Conservation (phyloP, 2,888 invertebrate genomes). For the Mantis religiosa region DNA sequence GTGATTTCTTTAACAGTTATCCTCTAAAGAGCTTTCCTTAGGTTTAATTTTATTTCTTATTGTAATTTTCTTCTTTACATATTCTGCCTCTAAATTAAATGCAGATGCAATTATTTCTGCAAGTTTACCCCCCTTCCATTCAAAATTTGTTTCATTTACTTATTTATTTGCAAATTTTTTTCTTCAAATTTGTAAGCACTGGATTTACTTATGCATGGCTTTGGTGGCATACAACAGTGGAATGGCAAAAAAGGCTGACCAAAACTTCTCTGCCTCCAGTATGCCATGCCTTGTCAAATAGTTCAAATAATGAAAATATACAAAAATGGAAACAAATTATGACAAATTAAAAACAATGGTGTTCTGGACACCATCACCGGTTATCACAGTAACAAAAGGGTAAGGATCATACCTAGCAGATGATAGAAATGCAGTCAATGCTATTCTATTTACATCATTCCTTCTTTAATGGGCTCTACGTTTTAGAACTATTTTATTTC, state of each 20-base stretch:
- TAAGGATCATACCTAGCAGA: not conserved
- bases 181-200: not conserved
- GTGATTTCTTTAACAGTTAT: not conserved
- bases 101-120: not conserved
- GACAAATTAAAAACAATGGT: not conserved
- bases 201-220: not conserved
- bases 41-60: not conserved
- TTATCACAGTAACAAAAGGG: constrained; percentile 1
- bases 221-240: not conserved
- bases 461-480: too few relatives aligned
- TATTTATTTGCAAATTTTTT: too few relatives aligned
- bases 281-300: not conserved
- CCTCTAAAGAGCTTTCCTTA: not conserved
- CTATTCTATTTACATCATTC: too few relatives aligned
- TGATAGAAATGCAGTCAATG: not conserved
- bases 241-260: not conserved
- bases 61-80: not conserved
- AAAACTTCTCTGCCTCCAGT: not conserved
- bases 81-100: not conserved
- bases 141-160: not conserved
- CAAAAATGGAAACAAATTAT: not conserved
- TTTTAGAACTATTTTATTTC: too few relatives aligned
- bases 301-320: not conserved
- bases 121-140: not conserved
- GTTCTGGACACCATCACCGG: not conserved